These are phyloP conservation scores for Penaeus chinensis DNA, from an alignment of 1,140 invertebrate species.

Conservation along the genomic window DNA sequence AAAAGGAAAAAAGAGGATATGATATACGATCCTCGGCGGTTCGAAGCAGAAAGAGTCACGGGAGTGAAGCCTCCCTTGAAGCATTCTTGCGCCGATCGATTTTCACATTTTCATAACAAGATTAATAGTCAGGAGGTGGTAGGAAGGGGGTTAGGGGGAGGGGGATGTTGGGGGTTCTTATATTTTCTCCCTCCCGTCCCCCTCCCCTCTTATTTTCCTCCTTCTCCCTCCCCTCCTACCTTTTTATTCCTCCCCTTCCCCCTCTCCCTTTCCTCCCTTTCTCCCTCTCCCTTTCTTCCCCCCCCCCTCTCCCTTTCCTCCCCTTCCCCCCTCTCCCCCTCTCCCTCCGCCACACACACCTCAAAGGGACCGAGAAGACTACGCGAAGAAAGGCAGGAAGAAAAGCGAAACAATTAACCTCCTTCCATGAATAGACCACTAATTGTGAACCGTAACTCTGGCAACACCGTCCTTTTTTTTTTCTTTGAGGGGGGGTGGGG, in stretches of 20 bases:
- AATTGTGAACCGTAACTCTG: conserved; percentile 25
- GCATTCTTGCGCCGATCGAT: conserved; percentile 1
- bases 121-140: conserved; percentile 7
- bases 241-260: too few species aligned
- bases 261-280: too few species aligned
- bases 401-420: conserved; percentile 47
- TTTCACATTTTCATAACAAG: conserved; percentile 37
- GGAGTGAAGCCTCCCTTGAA: background rate
- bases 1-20: too few species aligned
- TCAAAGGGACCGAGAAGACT: conserved; percentile 10
- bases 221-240: too few species aligned
- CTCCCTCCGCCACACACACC: background rate
- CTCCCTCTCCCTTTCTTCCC: too few species aligned
- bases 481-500: too few species aligned
- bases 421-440: conserved; percentile 39
- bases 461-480: background rate
- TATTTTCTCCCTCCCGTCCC: too few species aligned
- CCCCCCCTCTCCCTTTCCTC: too few species aligned
- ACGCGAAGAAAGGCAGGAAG: conserved; percentile 24
- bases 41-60: background rate
- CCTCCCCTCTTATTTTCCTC: too few species aligned
- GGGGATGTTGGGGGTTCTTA: too few species aligned
- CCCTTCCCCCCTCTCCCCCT: too few species aligned
- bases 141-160: too few species aligned
- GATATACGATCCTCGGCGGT: background rate